Conservation (phyloP, 2,888 invertebrate species). For the Lasioglossum marginatum region DNA sequence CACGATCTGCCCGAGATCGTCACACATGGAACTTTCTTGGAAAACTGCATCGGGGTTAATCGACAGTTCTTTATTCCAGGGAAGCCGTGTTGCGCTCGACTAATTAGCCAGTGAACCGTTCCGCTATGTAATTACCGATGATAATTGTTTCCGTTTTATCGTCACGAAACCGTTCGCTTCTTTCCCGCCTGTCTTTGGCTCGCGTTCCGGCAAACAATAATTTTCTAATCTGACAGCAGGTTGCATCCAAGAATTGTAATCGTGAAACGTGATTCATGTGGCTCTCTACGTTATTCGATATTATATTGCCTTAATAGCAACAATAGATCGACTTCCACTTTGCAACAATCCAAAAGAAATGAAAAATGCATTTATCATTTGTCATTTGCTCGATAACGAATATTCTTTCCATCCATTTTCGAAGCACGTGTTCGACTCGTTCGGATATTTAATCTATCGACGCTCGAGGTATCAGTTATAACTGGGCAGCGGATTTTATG, state of each 20-base stretch:
- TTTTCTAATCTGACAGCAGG: constrained; percentile 5
- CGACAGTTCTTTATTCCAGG: constrained; percentile 50
- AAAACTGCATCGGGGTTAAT: constrained; percentile 57
- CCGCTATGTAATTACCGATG: neutral
- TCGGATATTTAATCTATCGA: no score
- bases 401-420: neutral
- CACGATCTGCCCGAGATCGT: neutral
- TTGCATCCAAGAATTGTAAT: neutral
- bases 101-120: constrained; percentile 51
- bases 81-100: constrained; percentile 38
- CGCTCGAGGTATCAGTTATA: no score
- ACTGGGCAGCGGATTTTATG: no score
- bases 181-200: neutral
- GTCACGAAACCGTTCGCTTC: neutral
- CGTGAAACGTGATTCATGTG: neutral
- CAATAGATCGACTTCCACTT: neutral
- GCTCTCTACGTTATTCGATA: neutral
- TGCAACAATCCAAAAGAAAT: neutral
- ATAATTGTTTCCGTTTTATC: neutral
- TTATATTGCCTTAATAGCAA: neutral
- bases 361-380: neutral
- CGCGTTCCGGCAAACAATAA: neutral
- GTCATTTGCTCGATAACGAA: no score
- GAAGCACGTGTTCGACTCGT: neutral
- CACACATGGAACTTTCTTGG: constrained; percentile 43